Conservation (phyloP, 92 coral and sea anemone species). For the Palythoa grandis region DNA sequence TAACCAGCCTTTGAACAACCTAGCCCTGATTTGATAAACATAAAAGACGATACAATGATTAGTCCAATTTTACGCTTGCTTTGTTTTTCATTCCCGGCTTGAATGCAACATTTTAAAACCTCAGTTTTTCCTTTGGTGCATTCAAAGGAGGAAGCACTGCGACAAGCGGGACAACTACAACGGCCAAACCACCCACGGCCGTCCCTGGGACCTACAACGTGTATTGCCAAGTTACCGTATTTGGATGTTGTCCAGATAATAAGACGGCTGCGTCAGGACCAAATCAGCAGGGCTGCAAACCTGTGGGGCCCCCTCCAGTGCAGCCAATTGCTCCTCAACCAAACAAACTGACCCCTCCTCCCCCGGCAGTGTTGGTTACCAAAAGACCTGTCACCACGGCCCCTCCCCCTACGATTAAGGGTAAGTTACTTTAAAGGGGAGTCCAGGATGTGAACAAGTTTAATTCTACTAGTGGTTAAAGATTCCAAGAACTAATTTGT, state of each 20-base stretch:
- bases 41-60: background rate
- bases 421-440: background rate
- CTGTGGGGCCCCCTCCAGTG: conserved; percentile 24
- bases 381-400: background rate
- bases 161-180: background rate
- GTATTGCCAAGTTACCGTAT: conserved; percentile 65
- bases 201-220: conserved; percentile 47
- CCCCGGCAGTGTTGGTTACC: background rate
- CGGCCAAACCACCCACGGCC: conserved; percentile 52
- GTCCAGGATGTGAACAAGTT: no score
- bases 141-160: conserved; percentile 26
- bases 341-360: background rate
- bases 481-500: no score
- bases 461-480: no score
- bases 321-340: background rate
- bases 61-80: background rate
- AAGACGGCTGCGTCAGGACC: conserved; percentile 82
- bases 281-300: conserved; percentile 76
- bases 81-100: background rate
- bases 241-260: conserved; percentile 95
- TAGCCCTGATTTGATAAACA: no score
- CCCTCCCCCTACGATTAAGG: conserved; percentile 10
- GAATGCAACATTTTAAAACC: background rate
- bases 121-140: background rate
- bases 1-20: no score